A percentile compares a stretch with the other conserved stretches of the same genome.
Conservation (phyloP, 2,113 vertebrate genomes). For the Malaclemys terrapin region DNA sequence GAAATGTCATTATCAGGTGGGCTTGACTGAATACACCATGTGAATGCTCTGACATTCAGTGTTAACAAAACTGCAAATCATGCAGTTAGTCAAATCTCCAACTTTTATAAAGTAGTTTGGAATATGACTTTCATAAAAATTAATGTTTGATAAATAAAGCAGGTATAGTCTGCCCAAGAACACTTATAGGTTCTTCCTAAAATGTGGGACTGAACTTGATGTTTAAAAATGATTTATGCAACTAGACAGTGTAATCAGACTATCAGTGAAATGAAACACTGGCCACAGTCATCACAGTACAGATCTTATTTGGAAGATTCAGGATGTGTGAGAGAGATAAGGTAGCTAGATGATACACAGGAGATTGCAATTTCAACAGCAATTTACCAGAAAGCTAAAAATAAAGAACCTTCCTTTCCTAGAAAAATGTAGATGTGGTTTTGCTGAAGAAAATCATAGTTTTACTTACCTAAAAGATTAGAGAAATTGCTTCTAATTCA, state of each 20-base stretch:
- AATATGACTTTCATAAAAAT: neutral
- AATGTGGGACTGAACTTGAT: neutral
- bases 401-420: neutral
- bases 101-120: neutral
- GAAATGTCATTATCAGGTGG: neutral
- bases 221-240: conserved; percentile 22
- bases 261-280: neutral
- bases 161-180: neutral
- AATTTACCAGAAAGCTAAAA: conserved; percentile 22
- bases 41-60: neutral
- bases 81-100: neutral
- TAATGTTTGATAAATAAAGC: neutral
- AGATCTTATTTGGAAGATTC: conserved; percentile 8
- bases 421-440: neutral
- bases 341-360: neutral
- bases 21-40: neutral
- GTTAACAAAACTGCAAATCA: neutral
- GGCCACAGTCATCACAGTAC: neutral
- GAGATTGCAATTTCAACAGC: conserved; percentile 5
- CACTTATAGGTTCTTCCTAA: neutral
- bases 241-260: conserved; percentile 20
- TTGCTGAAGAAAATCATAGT: neutral
- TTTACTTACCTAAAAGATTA: conserved; percentile 39
- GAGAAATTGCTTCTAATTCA: conserved; percentile 23
- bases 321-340: neutral